Conservation (phyloP, 1,140 invertebrate genomes). For the Phymastichus coffea region DNA sequence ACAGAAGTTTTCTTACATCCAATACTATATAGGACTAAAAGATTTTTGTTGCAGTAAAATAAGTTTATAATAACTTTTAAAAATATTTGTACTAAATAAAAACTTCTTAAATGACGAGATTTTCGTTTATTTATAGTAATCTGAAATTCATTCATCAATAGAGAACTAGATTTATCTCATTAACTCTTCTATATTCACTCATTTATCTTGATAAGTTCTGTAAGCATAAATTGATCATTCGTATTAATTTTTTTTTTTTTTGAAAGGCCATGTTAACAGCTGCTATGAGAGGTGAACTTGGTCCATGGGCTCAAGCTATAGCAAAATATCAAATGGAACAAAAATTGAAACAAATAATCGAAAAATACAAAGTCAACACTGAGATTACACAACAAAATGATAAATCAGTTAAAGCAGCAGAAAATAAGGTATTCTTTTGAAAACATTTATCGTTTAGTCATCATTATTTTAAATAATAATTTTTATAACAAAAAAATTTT, state of each 20-base stretch:
- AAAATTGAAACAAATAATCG: conserved; percentile 40
- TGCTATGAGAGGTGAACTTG: conserved; percentile 48
- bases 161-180: no score
- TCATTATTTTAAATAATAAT: not conserved
- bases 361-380: conserved; percentile 28
- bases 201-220: no score
- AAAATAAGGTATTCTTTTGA: not conserved
- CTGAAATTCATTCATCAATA: not conserved
- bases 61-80: no score
- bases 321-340: conserved; percentile 46
- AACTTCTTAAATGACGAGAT: no score
- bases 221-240: no score
- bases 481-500: not conserved
- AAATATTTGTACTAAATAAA: no score
- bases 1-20: no score
- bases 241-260: conserved; percentile 13
- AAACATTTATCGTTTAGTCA: not conserved
- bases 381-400: not conserved
- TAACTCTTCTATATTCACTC: no score
- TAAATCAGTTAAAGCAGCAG: not conserved
- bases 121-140: not conserved
- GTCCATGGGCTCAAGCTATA: conserved; percentile 47
- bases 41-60: no score
- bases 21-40: no score
- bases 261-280: conserved; percentile 38